phyloP scores from a whole-genome alignment of 2,797 vertebrate genomes.

The Arrhamphus sclerolepis region DNA sequence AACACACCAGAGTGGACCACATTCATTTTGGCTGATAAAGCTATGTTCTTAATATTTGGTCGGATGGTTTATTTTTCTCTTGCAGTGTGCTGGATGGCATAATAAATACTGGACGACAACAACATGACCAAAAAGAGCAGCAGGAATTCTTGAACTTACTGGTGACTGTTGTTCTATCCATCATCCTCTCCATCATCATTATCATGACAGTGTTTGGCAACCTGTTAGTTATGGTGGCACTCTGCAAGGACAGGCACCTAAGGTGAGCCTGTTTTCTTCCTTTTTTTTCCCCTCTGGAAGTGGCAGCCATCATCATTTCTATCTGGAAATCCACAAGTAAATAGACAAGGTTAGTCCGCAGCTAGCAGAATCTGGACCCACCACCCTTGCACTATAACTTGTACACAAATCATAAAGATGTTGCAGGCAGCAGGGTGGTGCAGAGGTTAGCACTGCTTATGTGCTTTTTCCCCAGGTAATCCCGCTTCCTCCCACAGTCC shows the following conservation, averaged over 20 bases:
- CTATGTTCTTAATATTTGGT: not conserved
- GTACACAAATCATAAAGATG: no score
- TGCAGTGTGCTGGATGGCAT: conserved; percentile 75
- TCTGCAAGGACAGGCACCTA: conserved; percentile 84
- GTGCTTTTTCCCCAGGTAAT: no score
- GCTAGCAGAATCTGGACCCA: not conserved
- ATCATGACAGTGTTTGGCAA: conserved; percentile 85
- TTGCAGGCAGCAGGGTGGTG: no score
- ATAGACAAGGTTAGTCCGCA: not conserved
- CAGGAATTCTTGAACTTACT: conserved; percentile 65
- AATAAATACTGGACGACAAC: conserved; percentile 59
- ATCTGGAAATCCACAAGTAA: not conserved
- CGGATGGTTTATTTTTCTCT: conserved; percentile 1
- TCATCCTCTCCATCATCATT: conserved; percentile 82
- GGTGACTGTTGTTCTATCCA: conserved; percentile 74
- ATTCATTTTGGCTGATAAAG: not conserved
- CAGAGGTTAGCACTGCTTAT: no score
- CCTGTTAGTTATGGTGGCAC: conserved; percentile 85
- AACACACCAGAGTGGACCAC: not conserved
- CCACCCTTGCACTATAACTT: no score
- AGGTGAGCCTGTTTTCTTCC: conserved; percentile 63
- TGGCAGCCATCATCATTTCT: not conserved
- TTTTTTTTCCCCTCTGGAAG: not conserved
- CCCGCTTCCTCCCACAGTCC: no score
- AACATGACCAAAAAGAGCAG: conserved; percentile 36